A percentile compares a stretch with the other conserved stretches of the same genome.
phyloP scores from a whole-genome alignment of 2,888 invertebrate genomes.

The Pristionchus mayeri region DNA sequence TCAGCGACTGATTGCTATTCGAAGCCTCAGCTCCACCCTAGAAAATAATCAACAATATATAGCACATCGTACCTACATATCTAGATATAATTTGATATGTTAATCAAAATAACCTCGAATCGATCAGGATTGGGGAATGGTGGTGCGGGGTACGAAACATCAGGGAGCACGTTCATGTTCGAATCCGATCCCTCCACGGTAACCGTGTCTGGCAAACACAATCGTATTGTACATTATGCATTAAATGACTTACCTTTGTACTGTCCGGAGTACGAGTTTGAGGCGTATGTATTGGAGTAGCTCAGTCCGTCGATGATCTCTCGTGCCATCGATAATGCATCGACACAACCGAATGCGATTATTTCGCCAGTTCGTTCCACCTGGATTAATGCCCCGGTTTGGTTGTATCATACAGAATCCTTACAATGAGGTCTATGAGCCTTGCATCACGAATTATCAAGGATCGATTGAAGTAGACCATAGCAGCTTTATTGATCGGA shows the following conservation, averaged over 20 bases:
- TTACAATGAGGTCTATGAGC: slow-evolving; percentile 39
- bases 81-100: neutral
- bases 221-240: no score
- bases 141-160: neutral
- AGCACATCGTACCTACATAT: no score
- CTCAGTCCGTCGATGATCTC: slow-evolving; percentile 40
- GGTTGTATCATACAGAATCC: neutral
- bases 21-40: slow-evolving; percentile 27
- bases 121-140: slow-evolving; percentile 4
- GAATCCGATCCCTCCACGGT: slow-evolving; percentile 37
- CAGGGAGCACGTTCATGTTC: neutral
- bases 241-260: slow-evolving; percentile 29
- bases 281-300: neutral
- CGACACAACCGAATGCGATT: slow-evolving; percentile 45
- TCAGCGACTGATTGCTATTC: neutral
- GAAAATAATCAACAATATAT: neutral
- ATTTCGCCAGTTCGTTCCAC: slow-evolving; percentile 37
- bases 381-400: neutral
- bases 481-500: slow-evolving; percentile 35
- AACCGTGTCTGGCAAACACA: neutral
- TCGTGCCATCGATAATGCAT: slow-evolving; percentile 33
- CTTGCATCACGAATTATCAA: slow-evolving; percentile 30
- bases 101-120: neutral
- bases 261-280: slow-evolving; percentile 4
- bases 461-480: slow-evolving; percentile 25